Conservation (phyloP, 2,888 invertebrate species). For the Tricholauxania praeusta region DNA sequence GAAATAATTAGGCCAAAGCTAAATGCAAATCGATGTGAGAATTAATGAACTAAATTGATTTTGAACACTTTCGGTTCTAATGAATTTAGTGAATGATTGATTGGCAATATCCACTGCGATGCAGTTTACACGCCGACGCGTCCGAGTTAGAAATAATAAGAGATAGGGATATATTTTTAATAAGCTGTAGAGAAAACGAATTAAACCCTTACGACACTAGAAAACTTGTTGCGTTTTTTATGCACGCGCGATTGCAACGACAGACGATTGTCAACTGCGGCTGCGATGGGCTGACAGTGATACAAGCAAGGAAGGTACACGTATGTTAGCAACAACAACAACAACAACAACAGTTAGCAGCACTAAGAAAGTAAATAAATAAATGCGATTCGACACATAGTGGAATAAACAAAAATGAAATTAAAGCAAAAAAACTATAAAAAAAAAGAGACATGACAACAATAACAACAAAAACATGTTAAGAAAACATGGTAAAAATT, state of each 20-base stretch:
- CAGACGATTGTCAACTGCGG: conserved; percentile 29
- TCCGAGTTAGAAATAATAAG: not conserved
- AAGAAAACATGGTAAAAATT: conserved; percentile 52
- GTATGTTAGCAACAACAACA: conserved; percentile 18
- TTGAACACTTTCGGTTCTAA: too few relatives aligned
- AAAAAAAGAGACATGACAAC: conserved; percentile 10
- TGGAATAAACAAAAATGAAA: conserved; percentile 42
- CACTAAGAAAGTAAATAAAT: conserved; percentile 27
- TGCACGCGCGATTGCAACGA: conserved; percentile 28
- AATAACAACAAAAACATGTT: conserved; percentile 22
- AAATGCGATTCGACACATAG: conserved; percentile 20
- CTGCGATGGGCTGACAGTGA: conserved; percentile 25
- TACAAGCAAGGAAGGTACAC: not conserved
- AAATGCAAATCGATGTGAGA: too few relatives aligned
- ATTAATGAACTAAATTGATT: too few relatives aligned
- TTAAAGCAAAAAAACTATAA: conserved; percentile 18
- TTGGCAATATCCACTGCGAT: not conserved
- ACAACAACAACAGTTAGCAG: conserved; percentile 17
- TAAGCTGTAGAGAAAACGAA: too few relatives aligned
- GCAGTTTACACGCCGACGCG: not conserved
- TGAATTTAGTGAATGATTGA: too few relatives aligned
- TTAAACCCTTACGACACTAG: not conserved
- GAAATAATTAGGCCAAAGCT: too few relatives aligned
- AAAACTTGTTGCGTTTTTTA: conserved; percentile 27
- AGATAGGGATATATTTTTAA: not conserved